phyloP scores from a whole-genome alignment of 2,113 vertebrate species.

The Hiodon alosoides region DNA sequence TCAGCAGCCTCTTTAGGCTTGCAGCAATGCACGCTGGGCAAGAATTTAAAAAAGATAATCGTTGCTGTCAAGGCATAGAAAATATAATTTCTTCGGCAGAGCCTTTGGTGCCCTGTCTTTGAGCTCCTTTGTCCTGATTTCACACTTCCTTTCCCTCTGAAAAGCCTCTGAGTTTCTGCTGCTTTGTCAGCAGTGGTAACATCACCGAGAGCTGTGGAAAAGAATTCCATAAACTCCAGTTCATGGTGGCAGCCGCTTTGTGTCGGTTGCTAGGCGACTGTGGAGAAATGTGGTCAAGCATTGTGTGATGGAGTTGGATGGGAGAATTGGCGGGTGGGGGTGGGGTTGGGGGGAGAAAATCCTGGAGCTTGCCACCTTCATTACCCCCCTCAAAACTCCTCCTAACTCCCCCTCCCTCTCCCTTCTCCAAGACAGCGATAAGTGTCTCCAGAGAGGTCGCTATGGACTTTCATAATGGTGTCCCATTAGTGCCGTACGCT shows the following conservation, averaged over 20 bases:
- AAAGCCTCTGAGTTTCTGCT: conserved; percentile 9
- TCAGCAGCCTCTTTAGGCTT: too few relatives aligned
- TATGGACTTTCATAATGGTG: too few relatives aligned
- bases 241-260: conserved; percentile 47
- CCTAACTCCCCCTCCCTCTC: background rate
- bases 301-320: background rate
- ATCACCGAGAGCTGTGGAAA: conserved; percentile 31
- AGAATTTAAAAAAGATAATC: too few relatives aligned
- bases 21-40: too few relatives aligned
- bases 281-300: conserved; percentile 34
- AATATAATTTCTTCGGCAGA: background rate
- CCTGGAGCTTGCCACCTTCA: background rate
- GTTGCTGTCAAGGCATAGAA: too few relatives aligned
- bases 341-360: background rate
- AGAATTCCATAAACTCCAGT: conserved; percentile 18
- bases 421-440: background rate
- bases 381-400: background rate
- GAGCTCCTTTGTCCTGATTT: background rate
- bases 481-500: too few relatives aligned
- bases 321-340: background rate
- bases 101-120: background rate
- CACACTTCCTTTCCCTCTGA: background rate
- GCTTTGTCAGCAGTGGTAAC: conserved; percentile 35
- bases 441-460: background rate
- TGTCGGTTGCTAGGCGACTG: conserved; percentile 54